These are phyloP conservation scores for Lydus trimaculatus DNA, from an alignment of 2,888 invertebrate species.

Conservation along the genomic window DNA sequence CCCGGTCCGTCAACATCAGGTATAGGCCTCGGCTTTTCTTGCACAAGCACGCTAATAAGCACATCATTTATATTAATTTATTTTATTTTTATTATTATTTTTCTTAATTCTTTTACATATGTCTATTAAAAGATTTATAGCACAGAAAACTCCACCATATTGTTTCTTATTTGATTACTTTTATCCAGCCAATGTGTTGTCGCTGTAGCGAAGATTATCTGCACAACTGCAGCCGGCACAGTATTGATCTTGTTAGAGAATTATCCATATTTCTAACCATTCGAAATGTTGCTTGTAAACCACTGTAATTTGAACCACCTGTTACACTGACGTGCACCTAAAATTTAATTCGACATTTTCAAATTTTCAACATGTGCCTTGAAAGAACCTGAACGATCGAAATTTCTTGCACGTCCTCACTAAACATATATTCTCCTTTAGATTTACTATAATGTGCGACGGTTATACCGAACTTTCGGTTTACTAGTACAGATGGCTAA, in stretches of 20 bases:
- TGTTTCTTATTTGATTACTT: background rate
- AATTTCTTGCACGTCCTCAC: constrained; percentile 43
- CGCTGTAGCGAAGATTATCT: constrained; percentile 35
- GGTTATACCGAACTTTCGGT: constrained; percentile 34
- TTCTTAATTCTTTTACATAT: constrained; percentile 9
- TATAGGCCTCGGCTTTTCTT: constrained; percentile 42
- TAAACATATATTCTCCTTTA: constrained; percentile 42
- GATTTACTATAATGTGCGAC: constrained; percentile 41
- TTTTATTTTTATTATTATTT: background rate
- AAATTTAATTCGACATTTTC: constrained; percentile 46
- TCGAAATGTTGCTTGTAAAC: constrained; percentile 54
- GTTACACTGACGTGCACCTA: constrained; percentile 50
- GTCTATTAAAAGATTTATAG: background rate
- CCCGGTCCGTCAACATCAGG: constrained; percentile 62
- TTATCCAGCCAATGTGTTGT: constrained; percentile 15
- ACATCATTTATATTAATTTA: constrained; percentile 6
- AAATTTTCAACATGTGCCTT: constrained; percentile 42
- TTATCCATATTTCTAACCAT: constrained; percentile 49
- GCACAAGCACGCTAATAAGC: constrained; percentile 30
- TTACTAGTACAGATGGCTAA: constrained; percentile 42
- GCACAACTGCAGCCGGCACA: constrained; percentile 33
- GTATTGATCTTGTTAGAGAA: constrained; percentile 34
- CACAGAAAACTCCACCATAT: background rate
- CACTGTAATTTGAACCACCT: constrained; percentile 58
- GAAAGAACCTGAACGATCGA: constrained; percentile 34